Evolutionary conservation across 2,888 invertebrate species (phyloP).

Genomic region (Buathra laborator): DNA sequence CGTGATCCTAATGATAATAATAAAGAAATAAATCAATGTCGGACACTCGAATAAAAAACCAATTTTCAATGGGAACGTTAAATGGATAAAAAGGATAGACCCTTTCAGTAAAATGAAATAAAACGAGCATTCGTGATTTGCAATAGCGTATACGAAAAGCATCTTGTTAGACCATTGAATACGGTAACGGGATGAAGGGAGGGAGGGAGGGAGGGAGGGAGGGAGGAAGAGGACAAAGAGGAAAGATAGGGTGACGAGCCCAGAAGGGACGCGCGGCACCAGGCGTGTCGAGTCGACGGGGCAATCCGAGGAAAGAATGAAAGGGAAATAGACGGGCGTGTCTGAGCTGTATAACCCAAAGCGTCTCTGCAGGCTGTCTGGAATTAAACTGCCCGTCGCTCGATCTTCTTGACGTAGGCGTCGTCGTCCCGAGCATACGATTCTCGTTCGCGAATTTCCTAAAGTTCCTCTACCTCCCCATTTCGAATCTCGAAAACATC

Average conservation of each 20-base stretch:
- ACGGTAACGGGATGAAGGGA: background rate
- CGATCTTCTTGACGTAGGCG: slow-evolving; percentile 41
- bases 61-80: background rate
- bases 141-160: background rate
- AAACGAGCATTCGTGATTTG: background rate
- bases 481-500: background rate
- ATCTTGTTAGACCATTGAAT: slow-evolving; percentile 1
- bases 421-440: background rate
- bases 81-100: background rate
- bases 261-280: slow-evolving; percentile 1
- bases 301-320: slow-evolving; percentile 63
- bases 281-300: slow-evolving; percentile 29
- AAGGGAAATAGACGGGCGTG: slow-evolving; percentile 61
- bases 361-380: slow-evolving; percentile 69
- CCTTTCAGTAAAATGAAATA: too few species aligned
- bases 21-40: too few species aligned
- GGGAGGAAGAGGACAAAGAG: background rate
- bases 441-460: slow-evolving; percentile 28
- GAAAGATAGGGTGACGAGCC: slow-evolving; percentile 25
- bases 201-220: too few species aligned
- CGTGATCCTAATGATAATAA: too few species aligned
- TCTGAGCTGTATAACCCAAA: slow-evolving; percentile 62
- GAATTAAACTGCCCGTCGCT: slow-evolving; percentile 70
- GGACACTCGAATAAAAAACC: too few species aligned
- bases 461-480: slow-evolving; percentile 14